A percentile compares a stretch with the other conserved stretches of the same genome.
phyloP scores from a whole-genome alignment of 2,113 vertebrate species.

The Leiothrix lutea region DNA sequence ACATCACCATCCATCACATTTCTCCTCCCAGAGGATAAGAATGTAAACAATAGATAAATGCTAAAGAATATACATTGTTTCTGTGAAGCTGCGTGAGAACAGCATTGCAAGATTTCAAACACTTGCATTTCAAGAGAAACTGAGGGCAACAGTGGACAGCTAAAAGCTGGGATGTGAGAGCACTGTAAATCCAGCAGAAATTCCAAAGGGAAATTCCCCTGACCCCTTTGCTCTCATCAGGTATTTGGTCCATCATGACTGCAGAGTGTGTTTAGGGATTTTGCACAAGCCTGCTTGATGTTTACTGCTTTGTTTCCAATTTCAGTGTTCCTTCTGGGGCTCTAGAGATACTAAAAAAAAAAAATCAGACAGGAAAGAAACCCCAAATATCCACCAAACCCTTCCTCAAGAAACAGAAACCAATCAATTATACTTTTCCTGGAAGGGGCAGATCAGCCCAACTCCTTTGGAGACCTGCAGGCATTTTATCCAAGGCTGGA shows the following conservation, averaged over 20 bases:
- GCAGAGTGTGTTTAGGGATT: neutral
- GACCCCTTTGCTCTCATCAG: neutral
- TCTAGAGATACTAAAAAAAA: neutral
- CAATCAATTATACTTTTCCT: neutral
- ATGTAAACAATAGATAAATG: too few species aligned
- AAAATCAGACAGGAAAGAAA: neutral
- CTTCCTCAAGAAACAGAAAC: neutral
- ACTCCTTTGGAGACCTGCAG: neutral
- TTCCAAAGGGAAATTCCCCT: neutral
- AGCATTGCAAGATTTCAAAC: too few species aligned
- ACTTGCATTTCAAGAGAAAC: too few species aligned
- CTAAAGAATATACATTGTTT: too few species aligned
- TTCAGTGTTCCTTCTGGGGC: fast-evolving
- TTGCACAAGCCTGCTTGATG: neutral
- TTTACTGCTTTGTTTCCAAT: neutral
- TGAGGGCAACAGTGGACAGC: too few species aligned
- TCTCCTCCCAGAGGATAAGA: too few species aligned
- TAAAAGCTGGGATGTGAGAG: neutral
- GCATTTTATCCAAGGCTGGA: neutral
- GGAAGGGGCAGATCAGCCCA: neutral
- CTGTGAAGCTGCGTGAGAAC: too few species aligned
- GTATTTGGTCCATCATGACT: neutral
- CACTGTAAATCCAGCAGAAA: neutral
- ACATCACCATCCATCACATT: too few species aligned
- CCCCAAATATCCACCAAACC: fast-evolving